Evolutionary conservation across 1,140 invertebrate genomes (phyloP), one percentile per base, ranked within the genome.

Genomic region (Drosophila dunni): DNA sequence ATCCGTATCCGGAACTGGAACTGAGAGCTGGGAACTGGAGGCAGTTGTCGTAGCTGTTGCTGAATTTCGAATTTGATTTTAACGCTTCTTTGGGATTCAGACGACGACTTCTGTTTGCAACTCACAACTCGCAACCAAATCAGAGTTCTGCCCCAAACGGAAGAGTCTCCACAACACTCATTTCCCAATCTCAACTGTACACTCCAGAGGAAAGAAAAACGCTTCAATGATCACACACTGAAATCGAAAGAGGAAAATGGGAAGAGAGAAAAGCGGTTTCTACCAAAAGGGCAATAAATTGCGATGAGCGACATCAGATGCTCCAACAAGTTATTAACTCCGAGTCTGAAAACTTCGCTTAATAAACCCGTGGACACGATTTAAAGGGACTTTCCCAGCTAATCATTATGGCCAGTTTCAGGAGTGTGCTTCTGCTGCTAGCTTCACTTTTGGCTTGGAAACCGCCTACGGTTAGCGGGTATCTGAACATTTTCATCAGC

Each of bases 401-500:
- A 3, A 17, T 38, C 56, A 73, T 53, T 44, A 80, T 81, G 78
- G 61, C 58, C 53, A 10, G 20, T 53, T 24, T 29, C 13, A 9
- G 58, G 34, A 36, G 48, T 20, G 58, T 78, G 34, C 24, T 64
- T n/a, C 38, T 75, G 11, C 57, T 78, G 15, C 72, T 79, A 9
- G 34, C 73, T 42, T 56, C 73, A 29, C 75, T 91, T 13, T 10
- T 64, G 53, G 53, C 66, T 44, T 90, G 80, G 79, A 78, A 75
- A 24, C 29, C 78, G 24, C 50, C 72, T 45, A 51, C 78, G 56
- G 84, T 84, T 46, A 63, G 93, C 75, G 94, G 94, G 85, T 95
- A 96, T 93, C 93, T 96, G 71, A 96, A 96, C 91, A 94, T 96
- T 82, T 96, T 96, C 92, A 96, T 96, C 93, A 96, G 95, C 91